Base-by-base conservation (phyloP, 2,113 vertebrate genomes). In the Verasper variegatus region DNA sequence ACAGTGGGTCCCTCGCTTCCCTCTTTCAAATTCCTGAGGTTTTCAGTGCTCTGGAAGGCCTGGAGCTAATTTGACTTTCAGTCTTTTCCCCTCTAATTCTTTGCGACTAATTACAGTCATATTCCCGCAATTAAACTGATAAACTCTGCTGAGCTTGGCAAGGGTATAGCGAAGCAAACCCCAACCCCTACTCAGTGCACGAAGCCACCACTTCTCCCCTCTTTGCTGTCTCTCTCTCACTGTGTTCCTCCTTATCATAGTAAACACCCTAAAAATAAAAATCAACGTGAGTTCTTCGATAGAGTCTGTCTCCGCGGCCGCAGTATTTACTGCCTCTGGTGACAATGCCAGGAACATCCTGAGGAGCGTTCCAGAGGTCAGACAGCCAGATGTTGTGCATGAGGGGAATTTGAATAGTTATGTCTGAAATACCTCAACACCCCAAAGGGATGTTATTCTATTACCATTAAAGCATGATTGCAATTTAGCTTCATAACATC, bases 1-100 rank as follows among this genome's bases (percentile, higher is more conserved):
- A 75, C 52, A 86, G 71, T 89, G 71, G 70, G 84, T 91, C 80
- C 67, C 82, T 81, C 54, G 60, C 85, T 90, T 86, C 68, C 61
- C 86, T 8, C 3, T 85, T 72, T 88, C 74, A 89, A 83, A 93
- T 94, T 94, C 91, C 84, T 94, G 93, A 93, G 93, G 90, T 92
- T 94, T 93, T 23, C 72, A 84, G 76, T 12, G 20, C 61, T 69
- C 67, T 86, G 81, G 52, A 86, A 92, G 81, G 89, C 91, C 92
- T 94, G 90, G 78, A 92, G 88, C 88, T 92, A 87, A 93, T 95
- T 93, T 94, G 81, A 76, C 71, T 90, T 90, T 91, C 84, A 87
- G 81, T 82, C 84, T 87, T 89, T 89, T 85, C 83, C 88, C 91
- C 85, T 92, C 70, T 93, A 92, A 93, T 93, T 90, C 86, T 82